Conservation (phyloP, 1,140 invertebrate species). For the Ctenoplectra terminalis region DNA sequence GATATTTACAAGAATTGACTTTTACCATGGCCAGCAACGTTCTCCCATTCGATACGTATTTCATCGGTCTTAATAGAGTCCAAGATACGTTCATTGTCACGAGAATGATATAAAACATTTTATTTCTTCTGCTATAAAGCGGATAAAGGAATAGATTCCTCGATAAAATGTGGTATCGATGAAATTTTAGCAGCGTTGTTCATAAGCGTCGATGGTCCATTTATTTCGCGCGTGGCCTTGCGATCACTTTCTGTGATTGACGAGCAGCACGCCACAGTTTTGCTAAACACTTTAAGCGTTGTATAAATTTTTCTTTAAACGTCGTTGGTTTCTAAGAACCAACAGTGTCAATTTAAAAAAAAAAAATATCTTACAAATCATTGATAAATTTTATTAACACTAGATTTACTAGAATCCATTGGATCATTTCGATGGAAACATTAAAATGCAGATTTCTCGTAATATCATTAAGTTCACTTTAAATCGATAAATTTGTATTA, state of each 20-base stretch:
- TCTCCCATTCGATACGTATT: background rate
- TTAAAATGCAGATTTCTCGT: too few relatives aligned
- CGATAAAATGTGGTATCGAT: background rate
- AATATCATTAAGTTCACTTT: too few relatives aligned
- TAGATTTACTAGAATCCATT: too few relatives aligned
- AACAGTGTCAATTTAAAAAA: too few relatives aligned
- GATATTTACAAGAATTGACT: slow-evolving; percentile 1
- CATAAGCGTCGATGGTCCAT: background rate
- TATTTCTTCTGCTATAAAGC: slow-evolving; percentile 21
- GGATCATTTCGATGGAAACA: too few relatives aligned
- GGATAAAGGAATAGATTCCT: background rate
- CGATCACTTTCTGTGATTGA: background rate
- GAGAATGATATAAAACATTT: slow-evolving; percentile 17
- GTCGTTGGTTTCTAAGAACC: too few relatives aligned
- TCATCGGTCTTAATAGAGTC: slow-evolving; percentile 2
- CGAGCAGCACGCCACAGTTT: too few relatives aligned
- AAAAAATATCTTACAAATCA: too few relatives aligned
- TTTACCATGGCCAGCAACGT: background rate
- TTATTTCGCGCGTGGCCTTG: background rate
- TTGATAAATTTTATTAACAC: too few relatives aligned
- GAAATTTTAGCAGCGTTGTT: background rate
- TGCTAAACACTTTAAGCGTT: too few relatives aligned
- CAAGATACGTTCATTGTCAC: background rate
- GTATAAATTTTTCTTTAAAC: too few relatives aligned
- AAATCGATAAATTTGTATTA: too few relatives aligned